phyloP scores from a whole-genome alignment of 2,888 invertebrate species.

The Leptinotarsa peninsularis region DNA sequence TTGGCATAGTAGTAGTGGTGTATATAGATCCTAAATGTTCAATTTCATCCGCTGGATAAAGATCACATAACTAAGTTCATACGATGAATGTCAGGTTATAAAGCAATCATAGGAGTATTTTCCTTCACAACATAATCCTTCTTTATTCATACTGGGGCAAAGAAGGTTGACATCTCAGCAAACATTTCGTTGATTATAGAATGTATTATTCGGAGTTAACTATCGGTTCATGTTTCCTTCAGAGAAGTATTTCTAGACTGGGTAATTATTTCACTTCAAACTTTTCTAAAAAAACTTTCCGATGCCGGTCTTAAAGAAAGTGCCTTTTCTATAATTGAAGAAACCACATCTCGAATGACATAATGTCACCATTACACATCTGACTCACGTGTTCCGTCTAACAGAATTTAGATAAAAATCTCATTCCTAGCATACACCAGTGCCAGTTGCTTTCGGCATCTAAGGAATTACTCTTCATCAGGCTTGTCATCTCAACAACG shows the following conservation, averaged over 20 bases:
- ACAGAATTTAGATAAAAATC: constrained; percentile 13
- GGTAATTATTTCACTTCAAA: neutral
- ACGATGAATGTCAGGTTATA: too few relatives aligned
- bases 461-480: constrained; percentile 11
- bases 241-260: neutral
- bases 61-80: too few relatives aligned
- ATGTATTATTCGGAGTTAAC: too few relatives aligned
- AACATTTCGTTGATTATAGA: too few relatives aligned
- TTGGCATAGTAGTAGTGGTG: too few relatives aligned
- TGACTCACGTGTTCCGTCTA: constrained; percentile 7
- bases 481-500: constrained; percentile 9
- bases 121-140: too few relatives aligned
- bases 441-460: constrained; percentile 15
- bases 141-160: too few relatives aligned
- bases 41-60: too few relatives aligned
- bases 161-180: too few relatives aligned
- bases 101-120: too few relatives aligned
- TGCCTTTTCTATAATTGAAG: neutral
- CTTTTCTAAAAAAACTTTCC: neutral
- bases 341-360: constrained; percentile 9
- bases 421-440: constrained; percentile 16
- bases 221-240: too few relatives aligned
- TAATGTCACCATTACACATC: neutral
- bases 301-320: neutral
- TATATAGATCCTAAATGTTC: too few relatives aligned